Conservation (phyloP, 2,113 vertebrate genomes). For the Cichladusa arquata region DNA sequence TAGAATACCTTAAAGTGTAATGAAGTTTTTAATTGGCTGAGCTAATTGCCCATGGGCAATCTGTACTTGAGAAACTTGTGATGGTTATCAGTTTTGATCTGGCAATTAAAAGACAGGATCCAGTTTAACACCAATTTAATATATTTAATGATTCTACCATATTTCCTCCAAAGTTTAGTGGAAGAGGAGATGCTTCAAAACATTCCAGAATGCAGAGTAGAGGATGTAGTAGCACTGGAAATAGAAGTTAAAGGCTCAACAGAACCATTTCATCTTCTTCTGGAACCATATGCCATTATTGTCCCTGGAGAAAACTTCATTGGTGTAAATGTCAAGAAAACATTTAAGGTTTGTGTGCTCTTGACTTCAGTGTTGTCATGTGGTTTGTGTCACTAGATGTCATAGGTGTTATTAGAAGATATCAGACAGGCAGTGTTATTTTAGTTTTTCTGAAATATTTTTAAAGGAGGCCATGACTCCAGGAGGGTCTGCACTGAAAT, state of each 20-base stretch:
- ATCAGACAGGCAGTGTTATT: background rate
- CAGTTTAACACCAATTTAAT: background rate
- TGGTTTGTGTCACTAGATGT: background rate
- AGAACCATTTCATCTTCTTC: constrained; percentile 80
- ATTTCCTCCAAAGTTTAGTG: constrained; percentile 52
- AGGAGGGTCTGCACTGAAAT: background rate
- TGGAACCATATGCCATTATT: constrained; percentile 86
- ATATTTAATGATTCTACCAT: background rate
- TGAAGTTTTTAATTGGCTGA: background rate
- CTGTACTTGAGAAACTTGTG: background rate
- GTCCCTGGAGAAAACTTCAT: constrained; percentile 85
- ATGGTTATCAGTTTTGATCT: background rate
- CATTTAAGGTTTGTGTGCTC: constrained; percentile 81
- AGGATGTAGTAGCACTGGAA: constrained; percentile 80
- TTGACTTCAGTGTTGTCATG: background rate
- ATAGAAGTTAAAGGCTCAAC: constrained; percentile 87
- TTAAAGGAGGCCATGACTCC: background rate
- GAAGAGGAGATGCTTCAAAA: background rate
- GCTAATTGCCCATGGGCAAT: background rate
- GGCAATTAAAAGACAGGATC: background rate
- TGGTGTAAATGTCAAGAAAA: constrained; percentile 72
- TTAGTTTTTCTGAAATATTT: background rate
- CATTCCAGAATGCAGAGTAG: background rate
- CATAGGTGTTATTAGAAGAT: background rate
- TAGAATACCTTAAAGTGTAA: background rate